A percentile compares a stretch with the other conserved stretches of the same genome.
phyloP scores from a whole-genome alignment of 2,113 vertebrate genomes.

The Gnathonemus echidnorhynchus region DNA sequence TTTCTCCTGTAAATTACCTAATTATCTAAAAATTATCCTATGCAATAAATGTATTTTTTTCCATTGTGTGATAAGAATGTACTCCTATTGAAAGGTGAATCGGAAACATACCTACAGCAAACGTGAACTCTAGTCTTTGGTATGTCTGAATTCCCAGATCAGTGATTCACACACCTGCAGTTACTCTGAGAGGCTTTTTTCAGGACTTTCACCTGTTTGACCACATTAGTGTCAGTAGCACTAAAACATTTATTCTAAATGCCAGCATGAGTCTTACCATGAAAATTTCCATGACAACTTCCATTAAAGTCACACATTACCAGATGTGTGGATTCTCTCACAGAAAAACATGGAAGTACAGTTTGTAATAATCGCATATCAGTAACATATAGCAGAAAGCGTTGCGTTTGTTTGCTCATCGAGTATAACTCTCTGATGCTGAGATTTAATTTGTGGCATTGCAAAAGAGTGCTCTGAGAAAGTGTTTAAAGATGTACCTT shows the following conservation, averaged over 20 bases:
- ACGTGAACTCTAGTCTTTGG: background rate
- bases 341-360: background rate
- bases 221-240: background rate
- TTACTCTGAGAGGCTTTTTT: too few species aligned
- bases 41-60: background rate
- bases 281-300: background rate
- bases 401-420: background rate
- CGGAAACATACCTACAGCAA: background rate
- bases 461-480: background rate
- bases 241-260: background rate
- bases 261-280: background rate
- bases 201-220: background rate
- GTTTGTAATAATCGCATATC: background rate
- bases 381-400: background rate
- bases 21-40: slow-evolving; percentile 6
- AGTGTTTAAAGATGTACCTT: background rate
- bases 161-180: background rate
- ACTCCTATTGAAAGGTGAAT: background rate
- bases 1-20: background rate
- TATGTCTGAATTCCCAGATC: background rate
- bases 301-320: background rate
- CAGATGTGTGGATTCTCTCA: too few species aligned
- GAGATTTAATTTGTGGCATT: background rate
- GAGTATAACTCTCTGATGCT: background rate
- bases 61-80: background rate